Evolutionary conservation across 2,113 vertebrate species (phyloP).

Genomic region (Dendropsophus ebraccatus): DNA sequence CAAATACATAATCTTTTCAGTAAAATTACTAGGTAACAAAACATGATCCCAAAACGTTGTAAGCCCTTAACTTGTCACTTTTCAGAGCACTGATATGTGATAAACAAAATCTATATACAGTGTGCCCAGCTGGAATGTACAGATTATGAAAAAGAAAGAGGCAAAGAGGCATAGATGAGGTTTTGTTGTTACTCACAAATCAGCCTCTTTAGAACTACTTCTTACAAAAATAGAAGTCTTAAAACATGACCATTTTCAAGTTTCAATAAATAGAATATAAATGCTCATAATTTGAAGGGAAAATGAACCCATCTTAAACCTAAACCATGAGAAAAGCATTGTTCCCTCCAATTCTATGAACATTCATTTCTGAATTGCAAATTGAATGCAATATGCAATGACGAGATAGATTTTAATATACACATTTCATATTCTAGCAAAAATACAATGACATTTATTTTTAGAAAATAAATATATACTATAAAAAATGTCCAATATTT

Average conservation of each 20-base stretch:
- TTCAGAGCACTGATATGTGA: conserved; percentile 61
- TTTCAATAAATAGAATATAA: conserved; percentile 69
- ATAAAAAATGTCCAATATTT: conserved; percentile 40
- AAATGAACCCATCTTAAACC: conserved; percentile 61
- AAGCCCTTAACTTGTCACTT: conserved; percentile 66
- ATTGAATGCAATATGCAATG: conserved; percentile 42
- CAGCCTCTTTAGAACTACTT: conserved; percentile 43
- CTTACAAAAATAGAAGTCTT: conserved; percentile 73
- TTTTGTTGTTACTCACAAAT: conserved; percentile 60
- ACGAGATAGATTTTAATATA: conserved; percentile 25
- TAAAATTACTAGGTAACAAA: neutral
- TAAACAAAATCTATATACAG: conserved; percentile 60
- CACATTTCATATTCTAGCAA: conserved; percentile 49
- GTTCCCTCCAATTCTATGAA: conserved; percentile 31
- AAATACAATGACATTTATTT: conserved; percentile 59
- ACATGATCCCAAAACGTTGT: conserved; percentile 46
- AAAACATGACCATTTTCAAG: conserved; percentile 67
- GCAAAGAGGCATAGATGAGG: conserved; percentile 57
- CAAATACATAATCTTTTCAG: neutral
- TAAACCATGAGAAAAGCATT: conserved; percentile 56
- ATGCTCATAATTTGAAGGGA: conserved; percentile 66
- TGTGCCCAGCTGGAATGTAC: conserved; percentile 68
- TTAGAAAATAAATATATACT: conserved; percentile 58
- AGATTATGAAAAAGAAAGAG: conserved; percentile 66
- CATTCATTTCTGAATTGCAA: conserved; percentile 36